phyloP scores from a whole-genome alignment of 2,113 vertebrate genomes.

The Microtus oregoni region DNA sequence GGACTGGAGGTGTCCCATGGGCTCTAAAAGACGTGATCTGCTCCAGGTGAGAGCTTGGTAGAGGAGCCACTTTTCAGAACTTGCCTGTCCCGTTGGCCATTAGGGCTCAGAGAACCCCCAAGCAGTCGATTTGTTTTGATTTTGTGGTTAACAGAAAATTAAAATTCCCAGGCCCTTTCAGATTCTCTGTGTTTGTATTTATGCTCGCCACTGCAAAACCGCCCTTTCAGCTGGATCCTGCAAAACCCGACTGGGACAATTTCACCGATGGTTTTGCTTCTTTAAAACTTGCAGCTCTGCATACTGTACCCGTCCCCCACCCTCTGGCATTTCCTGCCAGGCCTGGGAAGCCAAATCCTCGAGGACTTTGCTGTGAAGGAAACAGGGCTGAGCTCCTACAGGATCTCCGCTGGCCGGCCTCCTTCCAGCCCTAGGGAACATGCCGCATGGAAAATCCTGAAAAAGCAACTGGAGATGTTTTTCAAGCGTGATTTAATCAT shows the following conservation, averaged over 20 bases:
- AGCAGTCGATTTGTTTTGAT: conserved; percentile 21
- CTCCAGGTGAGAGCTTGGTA: background rate
- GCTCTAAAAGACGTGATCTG: background rate
- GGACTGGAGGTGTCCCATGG: no score
- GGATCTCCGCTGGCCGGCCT: conserved; percentile 48
- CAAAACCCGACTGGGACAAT: conserved; percentile 47
- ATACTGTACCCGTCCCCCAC: background rate
- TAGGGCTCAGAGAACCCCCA: background rate
- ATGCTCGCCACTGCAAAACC: conserved; percentile 37
- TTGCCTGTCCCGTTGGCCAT: background rate
- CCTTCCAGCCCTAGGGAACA: conserved; percentile 36
- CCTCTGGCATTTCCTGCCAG: conserved; percentile 74
- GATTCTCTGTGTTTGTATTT: conserved; percentile 32
- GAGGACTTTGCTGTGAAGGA: conserved; percentile 58
- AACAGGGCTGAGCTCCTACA: conserved; percentile 38
- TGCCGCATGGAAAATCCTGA: conserved; percentile 73
- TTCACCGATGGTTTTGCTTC: conserved; percentile 49
- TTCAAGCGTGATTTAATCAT: conserved; percentile 38
- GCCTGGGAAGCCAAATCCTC: conserved; percentile 63
- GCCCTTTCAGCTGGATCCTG: conserved; percentile 24
- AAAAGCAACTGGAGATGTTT: conserved; percentile 67
- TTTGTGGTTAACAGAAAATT: conserved; percentile 57
- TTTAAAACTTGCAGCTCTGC: conserved; percentile 35
- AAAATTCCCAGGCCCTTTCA: conserved; percentile 65
- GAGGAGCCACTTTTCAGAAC: background rate